Evolutionary conservation across 2,888 invertebrate species (phyloP).

Genomic region (Platynereis dumerilii): DNA sequence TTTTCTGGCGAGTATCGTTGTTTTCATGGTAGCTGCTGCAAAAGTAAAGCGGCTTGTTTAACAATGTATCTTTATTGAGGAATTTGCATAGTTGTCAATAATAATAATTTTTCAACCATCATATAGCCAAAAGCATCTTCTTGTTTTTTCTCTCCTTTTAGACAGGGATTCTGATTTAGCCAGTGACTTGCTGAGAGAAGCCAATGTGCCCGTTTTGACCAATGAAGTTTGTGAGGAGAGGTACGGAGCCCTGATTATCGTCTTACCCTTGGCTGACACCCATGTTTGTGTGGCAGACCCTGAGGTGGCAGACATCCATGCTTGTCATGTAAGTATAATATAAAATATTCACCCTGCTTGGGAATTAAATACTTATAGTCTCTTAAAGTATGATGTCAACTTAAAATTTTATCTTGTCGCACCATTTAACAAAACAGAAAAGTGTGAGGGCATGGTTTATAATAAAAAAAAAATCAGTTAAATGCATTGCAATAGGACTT

Average conservation of each 20-base stretch:
- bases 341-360: not conserved
- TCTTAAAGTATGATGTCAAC: not conserved
- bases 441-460: too few species aligned
- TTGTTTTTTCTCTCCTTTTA: too few species aligned
- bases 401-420: not conserved
- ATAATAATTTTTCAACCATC: too few species aligned
- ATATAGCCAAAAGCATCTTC: too few species aligned
- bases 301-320: conserved; percentile 7
- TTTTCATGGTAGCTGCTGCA: too few species aligned
- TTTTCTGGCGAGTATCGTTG: too few species aligned
- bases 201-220: conserved; percentile 15
- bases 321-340: conserved; percentile 23
- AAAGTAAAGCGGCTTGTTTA: too few species aligned
- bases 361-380: not conserved
- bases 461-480: not conserved
- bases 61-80: too few species aligned
- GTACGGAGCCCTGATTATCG: conserved; percentile 10
- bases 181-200: conserved; percentile 19
- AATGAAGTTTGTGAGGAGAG: conserved; percentile 12
- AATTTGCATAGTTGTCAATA: too few species aligned
- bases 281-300: conserved; percentile 22
- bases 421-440: not conserved
- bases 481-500: not conserved
- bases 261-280: conserved; percentile 8
- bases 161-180: conserved; percentile 9